A percentile compares a stretch with the other conserved stretches of the same genome.
Conservation (phyloP, 1,140 invertebrate species). For the Zaprionus inermis region DNA sequence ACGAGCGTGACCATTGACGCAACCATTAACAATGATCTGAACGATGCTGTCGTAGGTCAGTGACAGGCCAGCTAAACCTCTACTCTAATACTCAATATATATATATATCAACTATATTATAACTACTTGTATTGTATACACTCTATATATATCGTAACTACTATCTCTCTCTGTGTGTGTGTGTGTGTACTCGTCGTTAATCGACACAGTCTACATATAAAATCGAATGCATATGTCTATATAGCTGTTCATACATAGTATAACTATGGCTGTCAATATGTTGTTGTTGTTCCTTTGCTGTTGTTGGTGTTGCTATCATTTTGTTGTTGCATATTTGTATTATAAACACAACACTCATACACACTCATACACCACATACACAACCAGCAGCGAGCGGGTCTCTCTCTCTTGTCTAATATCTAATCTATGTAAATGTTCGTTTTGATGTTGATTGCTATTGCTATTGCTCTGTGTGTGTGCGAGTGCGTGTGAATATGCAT, state of each 20-base stretch:
- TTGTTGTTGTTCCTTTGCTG: constrained; percentile 47
- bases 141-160: constrained; percentile 8
- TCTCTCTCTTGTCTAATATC: constrained; percentile 11
- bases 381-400: neutral
- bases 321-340: constrained; percentile 49
- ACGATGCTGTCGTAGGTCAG: constrained; percentile 87
- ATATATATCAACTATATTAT: constrained; percentile 4
- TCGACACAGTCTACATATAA: constrained; percentile 13
- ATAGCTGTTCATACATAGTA: constrained; percentile 33
- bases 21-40: constrained; percentile 84
- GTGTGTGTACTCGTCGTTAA: constrained; percentile 13
- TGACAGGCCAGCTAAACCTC: constrained; percentile 64
- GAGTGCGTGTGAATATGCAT: constrained; percentile 20
- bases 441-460: constrained; percentile 54
- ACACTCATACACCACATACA: constrained; percentile 3
- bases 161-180: neutral
- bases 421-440: constrained; percentile 71
- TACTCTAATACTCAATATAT: constrained; percentile 10
- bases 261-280: constrained; percentile 27
- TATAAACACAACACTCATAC: constrained; percentile 18
- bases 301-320: constrained; percentile 44
- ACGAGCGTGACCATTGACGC: constrained; percentile 86
- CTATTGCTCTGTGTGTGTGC: constrained; percentile 15
- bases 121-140: constrained; percentile 18
- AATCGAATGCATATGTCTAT: constrained; percentile 48